phyloP scores from a whole-genome alignment of 2,797 vertebrate species.

The Pelobates cultripes region DNA sequence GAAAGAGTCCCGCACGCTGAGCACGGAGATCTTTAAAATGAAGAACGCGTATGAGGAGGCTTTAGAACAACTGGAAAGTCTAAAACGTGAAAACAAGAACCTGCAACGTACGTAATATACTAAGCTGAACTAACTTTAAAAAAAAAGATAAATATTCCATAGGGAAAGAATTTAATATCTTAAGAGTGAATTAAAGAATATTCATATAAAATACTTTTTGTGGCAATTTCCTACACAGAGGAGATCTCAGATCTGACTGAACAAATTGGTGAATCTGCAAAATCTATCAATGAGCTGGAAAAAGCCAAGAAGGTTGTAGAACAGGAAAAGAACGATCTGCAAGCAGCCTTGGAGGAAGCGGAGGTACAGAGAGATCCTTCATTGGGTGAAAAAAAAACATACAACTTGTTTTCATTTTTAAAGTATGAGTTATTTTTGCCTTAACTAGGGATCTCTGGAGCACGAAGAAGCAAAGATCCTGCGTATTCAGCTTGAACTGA shows the following conservation, averaged over 20 bases:
- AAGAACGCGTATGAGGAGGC: constrained; percentile 88
- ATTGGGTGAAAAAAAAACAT: constrained; percentile 10
- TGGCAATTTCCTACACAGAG: constrained; percentile 67
- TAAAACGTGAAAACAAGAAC: constrained; percentile 88
- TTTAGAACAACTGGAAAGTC: constrained; percentile 84
- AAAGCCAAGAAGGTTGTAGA: constrained; percentile 87
- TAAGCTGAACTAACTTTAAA: not conserved
- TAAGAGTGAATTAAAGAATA: too few relatives aligned
- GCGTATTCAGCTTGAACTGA: constrained; percentile 75
- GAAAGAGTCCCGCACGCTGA: constrained; percentile 81
- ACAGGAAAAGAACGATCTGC: constrained; percentile 82
- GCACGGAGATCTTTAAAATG: constrained; percentile 86
- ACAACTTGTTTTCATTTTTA: not conserved
- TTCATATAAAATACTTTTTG: too few relatives aligned
- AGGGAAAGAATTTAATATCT: not conserved
- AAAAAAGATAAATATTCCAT: too few relatives aligned
- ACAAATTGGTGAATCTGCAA: constrained; percentile 84
- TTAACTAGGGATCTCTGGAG: constrained; percentile 70
- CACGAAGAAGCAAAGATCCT: constrained; percentile 78
- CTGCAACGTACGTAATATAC: constrained; percentile 67
- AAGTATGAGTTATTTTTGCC: not conserved
- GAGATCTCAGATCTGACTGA: constrained; percentile 89
- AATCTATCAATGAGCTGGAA: constrained; percentile 86
- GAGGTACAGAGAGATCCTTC: constrained; percentile 72
- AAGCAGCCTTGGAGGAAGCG: constrained; percentile 85